Base-by-base conservation (phyloP, 2,113 vertebrate genomes). In the Zosterops pallidus region DNA sequence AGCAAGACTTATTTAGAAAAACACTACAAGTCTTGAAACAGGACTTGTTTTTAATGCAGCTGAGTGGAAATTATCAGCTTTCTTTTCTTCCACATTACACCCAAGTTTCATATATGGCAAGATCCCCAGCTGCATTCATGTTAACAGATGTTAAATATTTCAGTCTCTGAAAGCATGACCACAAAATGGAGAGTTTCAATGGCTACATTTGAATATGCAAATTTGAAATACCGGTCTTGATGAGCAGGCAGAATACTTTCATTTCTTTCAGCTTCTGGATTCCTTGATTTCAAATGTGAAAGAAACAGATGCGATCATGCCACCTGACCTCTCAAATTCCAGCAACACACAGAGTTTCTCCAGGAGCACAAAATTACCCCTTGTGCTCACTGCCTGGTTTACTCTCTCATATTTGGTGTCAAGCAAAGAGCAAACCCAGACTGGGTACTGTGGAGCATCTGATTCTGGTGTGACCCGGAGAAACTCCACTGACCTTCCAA, bases 291-390 rank as follows among this genome's bases (percentile, higher is more conserved):
- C 67, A 41, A 33, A 23, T 17, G 9, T 33, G 14, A 35, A 52
- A 55, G 35, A 41, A 75, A 13, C 0, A 4, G 9, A 50, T 31
- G 46, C 2, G 0, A 20, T 17, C 9, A 3, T 5, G 26, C 29
- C 55, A 39, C 14, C 71, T 39, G 39, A 55, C 26, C 28, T 84
- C 29, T 42, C 50, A 59, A 31, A 13, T 15, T 28, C 22, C 50
- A 49, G 9, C n/a, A 69, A 31, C 9, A 64, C 7, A 11, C 33
- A n/a, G 37, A n/a, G 12, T 39, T 64, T 29, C n/a, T 80, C 63
- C 53, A 72, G 57, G 47, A 76, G 18, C 50, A 64, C 26, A 21
- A 28, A 68, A 44, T 6, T 25, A 29, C 25, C 8, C 3, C 9
- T 59, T 25, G 21, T 3, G 0, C 23, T 60, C 82, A 44, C 55